Evolutionary conservation across 2,888 invertebrate species (phyloP), one percentile per base, ranked within the genome.

Genomic region (Teleogryllus oceanicus): DNA sequence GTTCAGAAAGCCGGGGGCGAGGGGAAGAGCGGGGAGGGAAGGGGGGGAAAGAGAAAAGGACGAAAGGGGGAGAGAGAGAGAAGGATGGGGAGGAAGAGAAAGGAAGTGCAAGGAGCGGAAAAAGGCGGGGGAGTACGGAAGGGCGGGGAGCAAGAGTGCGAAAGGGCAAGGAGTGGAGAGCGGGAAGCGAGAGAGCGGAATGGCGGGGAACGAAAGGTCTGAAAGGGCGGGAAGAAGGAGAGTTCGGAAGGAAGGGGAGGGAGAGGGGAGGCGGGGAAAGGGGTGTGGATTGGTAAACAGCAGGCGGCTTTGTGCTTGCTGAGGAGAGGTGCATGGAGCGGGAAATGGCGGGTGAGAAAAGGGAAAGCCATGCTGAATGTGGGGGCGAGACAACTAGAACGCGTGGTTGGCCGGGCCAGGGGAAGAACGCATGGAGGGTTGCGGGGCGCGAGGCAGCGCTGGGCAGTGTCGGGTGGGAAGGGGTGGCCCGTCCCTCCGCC

Each of bases 41-140:
- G 74, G 11, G n/a, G 1, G 10, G 3, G n/a, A 74, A 8, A 0
- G 11, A 20, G 20, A 5, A 11, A 74, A 10, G 20, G 8, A 8
- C 2, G 74, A 8, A 11, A 74, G 10, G 74, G 20, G 3, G 24
- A 24, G 24, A 1, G 24, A 3, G 3, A 24, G 24, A 2, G 24
- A 24, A 3, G 24, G 24, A 2, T 4, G 13, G 20, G 20, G 13
- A 74, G 74, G 1, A 1, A 74, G 74, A 74, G 8, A 1, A 4
- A 0, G 0, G 1, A 1, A n/a, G 74, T 8, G 20, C 4, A 2
- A 2, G 10, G 74, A 11, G 8, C 5, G 1, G n/a, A 5, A 8
- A 11, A 8, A 74, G 1, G n/a, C 5, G n/a, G 1, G 8, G 10
- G 74, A 74, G n/a, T 1, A 1, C 5, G 5, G 20, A 74, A 20